Percentiles rank a stretch among this genome's conserved stretches.
These are phyloP conservation scores for Linurgus olivaceus DNA, from an alignment of 2,797 vertebrate species.

Conservation along the genomic window DNA sequence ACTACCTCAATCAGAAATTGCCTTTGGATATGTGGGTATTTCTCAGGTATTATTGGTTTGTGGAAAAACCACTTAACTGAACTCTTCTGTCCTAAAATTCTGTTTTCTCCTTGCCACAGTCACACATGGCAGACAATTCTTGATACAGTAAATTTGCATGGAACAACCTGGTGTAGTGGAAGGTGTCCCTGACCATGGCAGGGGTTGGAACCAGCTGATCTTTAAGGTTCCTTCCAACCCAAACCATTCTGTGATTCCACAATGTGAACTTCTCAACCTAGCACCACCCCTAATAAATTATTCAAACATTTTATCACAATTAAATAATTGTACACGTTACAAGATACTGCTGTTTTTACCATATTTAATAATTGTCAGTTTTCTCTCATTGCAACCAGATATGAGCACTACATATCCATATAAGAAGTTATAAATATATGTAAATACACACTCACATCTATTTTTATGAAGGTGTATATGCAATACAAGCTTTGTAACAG, in stretches of 20 bases:
- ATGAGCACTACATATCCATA: neutral
- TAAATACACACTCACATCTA: too few relatives aligned
- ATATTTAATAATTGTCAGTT: neutral
- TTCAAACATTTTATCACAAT: neutral
- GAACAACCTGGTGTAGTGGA: neutral
- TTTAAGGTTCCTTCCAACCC: neutral
- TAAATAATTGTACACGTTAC: neutral
- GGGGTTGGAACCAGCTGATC: neutral
- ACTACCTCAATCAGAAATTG: neutral
- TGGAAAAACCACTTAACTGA: neutral
- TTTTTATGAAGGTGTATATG: neutral
- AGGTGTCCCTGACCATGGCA: neutral
- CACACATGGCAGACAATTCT: neutral
- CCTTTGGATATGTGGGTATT: neutral
- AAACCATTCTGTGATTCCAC: neutral
- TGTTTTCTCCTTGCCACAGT: neutral
- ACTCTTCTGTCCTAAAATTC: neutral
- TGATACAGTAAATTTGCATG: neutral
- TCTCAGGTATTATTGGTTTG: neutral
- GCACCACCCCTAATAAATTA: neutral
- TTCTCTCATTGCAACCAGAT: neutral
- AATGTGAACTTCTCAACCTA: neutral
- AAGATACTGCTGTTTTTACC: neutral
- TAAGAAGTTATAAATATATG: neutral
- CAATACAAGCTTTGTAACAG: neutral